These are phyloP conservation scores for Euphonia xanthogaster DNA, from an alignment of 2,797 vertebrate genomes.

Conservation along the genomic window DNA sequence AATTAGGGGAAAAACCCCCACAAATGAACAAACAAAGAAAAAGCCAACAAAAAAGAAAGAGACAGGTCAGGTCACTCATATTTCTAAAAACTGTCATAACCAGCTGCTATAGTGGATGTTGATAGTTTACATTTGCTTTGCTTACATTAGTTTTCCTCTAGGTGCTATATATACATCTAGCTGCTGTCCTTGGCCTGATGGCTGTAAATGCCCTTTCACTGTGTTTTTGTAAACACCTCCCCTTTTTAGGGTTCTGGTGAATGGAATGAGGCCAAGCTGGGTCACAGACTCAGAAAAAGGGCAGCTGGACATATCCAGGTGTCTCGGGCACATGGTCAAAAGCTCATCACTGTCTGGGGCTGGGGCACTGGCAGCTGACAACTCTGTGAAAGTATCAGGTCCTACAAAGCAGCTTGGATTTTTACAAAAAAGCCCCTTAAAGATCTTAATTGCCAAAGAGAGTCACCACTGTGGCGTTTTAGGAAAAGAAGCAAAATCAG, in stretches of 20 bases:
- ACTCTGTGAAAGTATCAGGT: neutral
- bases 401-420: neutral
- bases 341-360: neutral
- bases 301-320: neutral
- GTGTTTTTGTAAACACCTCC: neutral
- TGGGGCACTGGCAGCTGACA: neutral
- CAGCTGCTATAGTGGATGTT: neutral
- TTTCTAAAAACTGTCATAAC: neutral
- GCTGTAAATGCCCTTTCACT: neutral
- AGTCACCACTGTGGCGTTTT: neutral
- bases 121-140: neutral
- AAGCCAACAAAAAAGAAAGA: neutral
- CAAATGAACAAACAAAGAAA: neutral
- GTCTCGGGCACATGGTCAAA: accelerated
- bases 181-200: neutral
- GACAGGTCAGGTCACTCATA: neutral
- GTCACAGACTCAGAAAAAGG: neutral
- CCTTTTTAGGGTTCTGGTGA: neutral
- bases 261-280: neutral
- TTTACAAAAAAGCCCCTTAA: neutral
- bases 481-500: neutral
- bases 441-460: neutral
- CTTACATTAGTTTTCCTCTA: neutral
- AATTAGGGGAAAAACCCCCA: neutral
- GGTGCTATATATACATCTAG: neutral